Evolutionary conservation across 2,113 vertebrate genomes (phyloP).

Genomic region (Turdus rufiventris): DNA sequence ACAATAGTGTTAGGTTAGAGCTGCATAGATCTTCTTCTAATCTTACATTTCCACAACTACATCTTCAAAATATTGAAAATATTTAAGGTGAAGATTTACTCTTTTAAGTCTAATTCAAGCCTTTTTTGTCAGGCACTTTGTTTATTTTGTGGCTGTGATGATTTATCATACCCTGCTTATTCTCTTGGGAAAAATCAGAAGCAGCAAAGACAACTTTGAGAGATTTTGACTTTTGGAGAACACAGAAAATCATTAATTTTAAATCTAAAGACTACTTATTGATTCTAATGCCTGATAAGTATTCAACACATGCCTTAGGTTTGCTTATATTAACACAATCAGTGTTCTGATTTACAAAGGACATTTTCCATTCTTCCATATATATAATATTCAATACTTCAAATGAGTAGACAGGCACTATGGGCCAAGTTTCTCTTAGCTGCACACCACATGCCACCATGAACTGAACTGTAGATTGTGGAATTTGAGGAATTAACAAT

Average conservation of each 20-base stretch:
- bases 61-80: slow-evolving; percentile 49
- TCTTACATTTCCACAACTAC: not conserved
- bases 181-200: slow-evolving; percentile 69
- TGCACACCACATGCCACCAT: not conserved
- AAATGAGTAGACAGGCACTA: not conserved
- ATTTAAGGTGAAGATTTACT: slow-evolving; percentile 29
- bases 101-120: slow-evolving; percentile 50
- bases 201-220: slow-evolving; percentile 71
- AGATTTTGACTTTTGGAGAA: slow-evolving; percentile 75
- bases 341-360: slow-evolving; percentile 29
- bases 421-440: not conserved
- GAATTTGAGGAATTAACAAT: not conserved
- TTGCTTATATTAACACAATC: slow-evolving; percentile 54
- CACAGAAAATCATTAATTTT: slow-evolving; percentile 78
- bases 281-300: slow-evolving; percentile 63
- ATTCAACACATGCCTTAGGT: not conserved
- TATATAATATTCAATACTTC: not conserved
- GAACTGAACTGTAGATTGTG: not conserved
- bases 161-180: slow-evolving; percentile 67
- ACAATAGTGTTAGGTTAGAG: not conserved
- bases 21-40: not conserved
- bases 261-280: slow-evolving; percentile 75
- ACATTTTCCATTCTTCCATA: not conserved
- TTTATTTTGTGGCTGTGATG: slow-evolving; percentile 61
- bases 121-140: slow-evolving; percentile 52